phyloP scores from a whole-genome alignment of 2,888 invertebrate genomes.

The Nyleta sp. region DNA sequence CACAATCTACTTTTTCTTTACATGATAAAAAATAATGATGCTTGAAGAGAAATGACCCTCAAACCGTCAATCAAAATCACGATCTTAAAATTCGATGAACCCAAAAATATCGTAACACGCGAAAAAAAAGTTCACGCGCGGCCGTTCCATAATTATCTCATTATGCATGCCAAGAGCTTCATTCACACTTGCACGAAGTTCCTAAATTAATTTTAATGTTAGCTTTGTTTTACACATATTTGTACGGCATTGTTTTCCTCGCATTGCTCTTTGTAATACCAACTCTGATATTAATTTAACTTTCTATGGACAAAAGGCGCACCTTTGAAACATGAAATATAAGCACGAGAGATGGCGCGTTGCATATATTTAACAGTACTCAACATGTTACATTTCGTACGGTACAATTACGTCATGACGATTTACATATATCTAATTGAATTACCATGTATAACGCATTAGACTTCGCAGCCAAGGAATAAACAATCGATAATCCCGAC shows the following conservation, averaged over 20 bases:
- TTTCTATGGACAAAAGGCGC: constrained; percentile 37
- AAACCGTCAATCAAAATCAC: neutral
- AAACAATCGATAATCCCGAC: too few relatives aligned
- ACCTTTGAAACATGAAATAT: constrained; percentile 39
- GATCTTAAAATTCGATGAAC: neutral
- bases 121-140: neutral
- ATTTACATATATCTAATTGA: neutral
- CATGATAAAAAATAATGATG: neutral
- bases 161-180: constrained; percentile 21
- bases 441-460: too few relatives aligned
- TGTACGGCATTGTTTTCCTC: constrained; percentile 22
- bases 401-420: constrained; percentile 11
- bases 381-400: constrained; percentile 2
- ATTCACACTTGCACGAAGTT: constrained; percentile 18
- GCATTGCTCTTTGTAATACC: constrained; percentile 32
- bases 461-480: too few relatives aligned
- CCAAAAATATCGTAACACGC: neutral
- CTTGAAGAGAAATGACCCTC: neutral
- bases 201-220: constrained; percentile 41
- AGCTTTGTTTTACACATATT: constrained; percentile 37
- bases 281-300: constrained; percentile 49
- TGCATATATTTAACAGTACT: constrained; percentile 1
- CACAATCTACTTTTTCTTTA: neutral
- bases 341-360: constrained; percentile 10
- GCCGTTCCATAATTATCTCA: constrained; percentile 27